These are phyloP conservation scores for Tupaia chinensis DNA, from an alignment of 2,113 vertebrate genomes.

Conservation along the genomic window DNA sequence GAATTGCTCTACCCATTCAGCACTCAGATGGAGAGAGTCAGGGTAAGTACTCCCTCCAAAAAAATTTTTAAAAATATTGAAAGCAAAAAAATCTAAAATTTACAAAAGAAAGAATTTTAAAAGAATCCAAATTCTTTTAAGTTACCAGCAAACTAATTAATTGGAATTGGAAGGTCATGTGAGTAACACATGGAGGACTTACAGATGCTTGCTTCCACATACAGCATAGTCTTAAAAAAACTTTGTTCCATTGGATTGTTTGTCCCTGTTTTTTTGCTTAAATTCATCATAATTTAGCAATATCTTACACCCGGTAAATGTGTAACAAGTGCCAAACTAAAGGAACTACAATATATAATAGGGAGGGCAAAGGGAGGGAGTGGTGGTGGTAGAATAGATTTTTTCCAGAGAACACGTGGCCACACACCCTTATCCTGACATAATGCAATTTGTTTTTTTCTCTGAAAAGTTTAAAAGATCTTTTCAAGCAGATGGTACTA, in stretches of 20 bases:
- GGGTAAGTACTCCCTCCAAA: constrained; percentile 86
- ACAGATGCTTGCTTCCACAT: not conserved
- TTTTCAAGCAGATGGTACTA: not conserved
- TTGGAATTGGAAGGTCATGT: not conserved
- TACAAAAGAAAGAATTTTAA: not conserved
- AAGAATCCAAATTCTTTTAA: not conserved
- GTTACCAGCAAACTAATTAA: not conserved
- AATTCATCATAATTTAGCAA: not conserved
- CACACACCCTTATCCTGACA: not conserved
- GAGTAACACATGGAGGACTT: not conserved
- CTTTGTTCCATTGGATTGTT: not conserved
- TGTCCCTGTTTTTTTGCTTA: constrained; percentile 3
- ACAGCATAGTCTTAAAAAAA: constrained; percentile 11
- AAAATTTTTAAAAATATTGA: not conserved
- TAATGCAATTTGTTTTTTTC: not conserved
- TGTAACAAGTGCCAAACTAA: not conserved
- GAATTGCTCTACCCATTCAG: constrained; percentile 97
- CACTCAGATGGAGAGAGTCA: constrained; percentile 98
- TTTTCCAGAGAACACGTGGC: not conserved
- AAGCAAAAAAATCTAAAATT: not conserved
- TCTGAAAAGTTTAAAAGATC: not conserved
- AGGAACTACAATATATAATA: not conserved
- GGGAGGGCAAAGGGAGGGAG: not conserved
- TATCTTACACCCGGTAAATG: not conserved
- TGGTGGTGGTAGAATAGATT: not conserved